These are phyloP conservation scores for Moxostoma hubbsi DNA, from an alignment of 2,797 vertebrate species.

Conservation along the genomic window DNA sequence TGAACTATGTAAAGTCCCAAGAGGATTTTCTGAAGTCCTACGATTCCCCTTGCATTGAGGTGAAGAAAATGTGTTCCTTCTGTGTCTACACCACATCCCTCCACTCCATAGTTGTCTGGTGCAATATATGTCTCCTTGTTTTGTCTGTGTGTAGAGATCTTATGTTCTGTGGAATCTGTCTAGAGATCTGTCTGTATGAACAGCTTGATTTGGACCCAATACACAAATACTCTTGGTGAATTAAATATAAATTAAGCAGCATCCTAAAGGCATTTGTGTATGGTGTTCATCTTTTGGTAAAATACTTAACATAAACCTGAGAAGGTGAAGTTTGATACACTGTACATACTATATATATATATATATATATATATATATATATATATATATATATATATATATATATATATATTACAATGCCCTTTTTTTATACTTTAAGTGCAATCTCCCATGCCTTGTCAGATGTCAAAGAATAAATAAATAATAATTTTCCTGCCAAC, in stretches of 20 bases:
- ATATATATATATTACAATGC: no score
- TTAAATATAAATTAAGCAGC: conserved; percentile 23
- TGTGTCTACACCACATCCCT: conserved; percentile 51
- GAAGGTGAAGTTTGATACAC: neutral
- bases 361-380: no score
- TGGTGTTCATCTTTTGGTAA: conserved; percentile 11
- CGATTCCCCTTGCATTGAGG: conserved; percentile 26
- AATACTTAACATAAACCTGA: neutral
- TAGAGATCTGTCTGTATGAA: conserved; percentile 19
- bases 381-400: no score
- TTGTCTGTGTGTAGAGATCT: conserved; percentile 5
- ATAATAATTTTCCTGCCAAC: neutral
- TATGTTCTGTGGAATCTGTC: neutral
- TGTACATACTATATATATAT: no score
- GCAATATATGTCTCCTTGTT: conserved; percentile 30
- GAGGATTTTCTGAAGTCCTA: conserved; percentile 16
- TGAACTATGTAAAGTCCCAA: conserved; percentile 4
- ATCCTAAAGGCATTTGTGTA: neutral
- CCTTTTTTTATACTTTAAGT: no score
- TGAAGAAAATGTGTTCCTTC: conserved; percentile 44
- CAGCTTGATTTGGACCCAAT: conserved; percentile 1
- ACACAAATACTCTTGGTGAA: conserved; percentile 30
- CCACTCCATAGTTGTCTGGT: conserved; percentile 9
- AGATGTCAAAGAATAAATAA: no score
- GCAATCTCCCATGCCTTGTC: no score